Evolutionary conservation across 2,797 vertebrate genomes (phyloP).

Genomic region (Siniperca undulata): DNA sequence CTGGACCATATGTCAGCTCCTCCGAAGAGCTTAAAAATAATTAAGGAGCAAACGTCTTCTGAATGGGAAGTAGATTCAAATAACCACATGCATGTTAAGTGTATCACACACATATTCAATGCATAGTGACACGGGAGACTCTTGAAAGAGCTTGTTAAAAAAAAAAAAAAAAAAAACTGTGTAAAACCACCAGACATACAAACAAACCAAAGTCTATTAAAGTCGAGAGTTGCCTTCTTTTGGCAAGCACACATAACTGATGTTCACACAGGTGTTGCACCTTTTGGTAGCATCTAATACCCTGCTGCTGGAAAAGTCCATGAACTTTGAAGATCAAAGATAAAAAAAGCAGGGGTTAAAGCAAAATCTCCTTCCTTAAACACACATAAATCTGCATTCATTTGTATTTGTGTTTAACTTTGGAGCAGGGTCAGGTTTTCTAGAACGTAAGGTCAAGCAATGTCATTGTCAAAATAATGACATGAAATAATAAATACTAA

Average conservation of each 20-base stretch:
- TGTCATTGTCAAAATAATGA: not conserved
- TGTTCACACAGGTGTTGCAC: not conserved
- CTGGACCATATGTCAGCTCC: constrained; percentile 82
- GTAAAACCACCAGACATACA: not conserved
- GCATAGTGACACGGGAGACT: constrained; percentile 13
- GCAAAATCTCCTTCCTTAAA: not conserved
- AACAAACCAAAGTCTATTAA: not conserved
- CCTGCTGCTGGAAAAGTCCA: not conserved
- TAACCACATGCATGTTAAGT: constrained; percentile 50
- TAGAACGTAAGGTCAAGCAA: not conserved
- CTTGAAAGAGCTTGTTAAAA: constrained; percentile 15
- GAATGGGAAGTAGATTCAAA: constrained; percentile 58
- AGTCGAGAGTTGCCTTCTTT: not conserved
- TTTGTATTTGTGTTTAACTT: not conserved
- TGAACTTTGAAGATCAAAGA: not conserved
- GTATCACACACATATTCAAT: constrained; percentile 2
- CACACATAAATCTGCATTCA: not conserved
- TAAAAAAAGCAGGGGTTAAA: not conserved
- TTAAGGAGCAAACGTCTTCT: constrained; percentile 82
- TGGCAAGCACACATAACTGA: not conserved
- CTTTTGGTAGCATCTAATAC: not conserved
- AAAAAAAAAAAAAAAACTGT: too few species aligned
- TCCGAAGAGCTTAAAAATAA: constrained; percentile 88
- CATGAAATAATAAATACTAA: not conserved
- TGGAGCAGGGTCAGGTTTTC: not conserved